Conservation (phyloP, 2,797 vertebrate species). For the Spinibarbus caldwelli region DNA sequence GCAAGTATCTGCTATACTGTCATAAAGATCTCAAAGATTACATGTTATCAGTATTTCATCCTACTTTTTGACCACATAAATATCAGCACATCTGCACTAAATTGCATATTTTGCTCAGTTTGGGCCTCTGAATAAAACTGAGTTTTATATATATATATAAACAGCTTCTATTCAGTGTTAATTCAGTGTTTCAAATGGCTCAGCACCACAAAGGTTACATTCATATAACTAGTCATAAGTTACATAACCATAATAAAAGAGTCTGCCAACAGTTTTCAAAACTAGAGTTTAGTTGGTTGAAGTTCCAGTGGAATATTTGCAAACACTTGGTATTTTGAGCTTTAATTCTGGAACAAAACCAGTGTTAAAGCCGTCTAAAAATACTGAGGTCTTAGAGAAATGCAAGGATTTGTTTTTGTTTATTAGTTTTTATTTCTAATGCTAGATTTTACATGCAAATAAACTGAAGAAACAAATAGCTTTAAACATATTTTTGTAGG, state of each 20-base stretch:
- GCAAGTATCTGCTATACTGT: not conserved
- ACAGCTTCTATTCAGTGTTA: too few species aligned
- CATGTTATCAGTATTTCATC: not conserved
- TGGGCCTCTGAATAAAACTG: not conserved
- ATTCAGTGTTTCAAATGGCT: too few species aligned
- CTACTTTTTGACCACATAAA: not conserved
- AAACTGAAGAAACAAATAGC: not conserved
- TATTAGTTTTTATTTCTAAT: not conserved
- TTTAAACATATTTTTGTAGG: too few species aligned
- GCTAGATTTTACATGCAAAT: not conserved
- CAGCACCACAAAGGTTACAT: not conserved
- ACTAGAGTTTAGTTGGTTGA: not conserved
- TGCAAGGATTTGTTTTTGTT: not conserved
- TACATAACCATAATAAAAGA: conserved; percentile 1
- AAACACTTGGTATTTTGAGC: not conserved
- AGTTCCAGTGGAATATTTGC: too few species aligned
- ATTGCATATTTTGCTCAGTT: not conserved
- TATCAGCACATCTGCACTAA: too few species aligned
- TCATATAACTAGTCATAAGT: not conserved
- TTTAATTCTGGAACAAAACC: not conserved
- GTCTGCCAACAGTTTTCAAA: not conserved
- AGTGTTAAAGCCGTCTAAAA: not conserved
- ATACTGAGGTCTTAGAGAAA: not conserved
- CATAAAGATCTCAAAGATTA: not conserved
- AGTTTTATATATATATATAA: too few species aligned